These are phyloP conservation scores for Anhinga anhinga DNA, from an alignment of 2,113 vertebrate genomes.

Conservation along the genomic window DNA sequence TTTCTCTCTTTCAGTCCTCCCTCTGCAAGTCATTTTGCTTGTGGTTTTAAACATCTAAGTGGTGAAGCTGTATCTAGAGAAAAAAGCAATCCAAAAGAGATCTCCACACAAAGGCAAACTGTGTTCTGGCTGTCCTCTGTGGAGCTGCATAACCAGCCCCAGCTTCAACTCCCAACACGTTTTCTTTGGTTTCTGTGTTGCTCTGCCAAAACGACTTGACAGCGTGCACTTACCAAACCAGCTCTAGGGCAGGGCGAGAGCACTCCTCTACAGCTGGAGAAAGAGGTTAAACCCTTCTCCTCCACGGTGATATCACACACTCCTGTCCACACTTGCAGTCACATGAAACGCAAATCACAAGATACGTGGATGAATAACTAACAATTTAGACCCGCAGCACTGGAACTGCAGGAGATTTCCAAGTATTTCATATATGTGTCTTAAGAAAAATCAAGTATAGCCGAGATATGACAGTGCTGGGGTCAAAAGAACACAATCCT, in stretches of 20 bases:
- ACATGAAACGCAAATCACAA: neutral
- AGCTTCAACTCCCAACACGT: neutral
- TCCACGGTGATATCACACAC: neutral
- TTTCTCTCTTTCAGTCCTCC: neutral
- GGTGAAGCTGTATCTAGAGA: neutral
- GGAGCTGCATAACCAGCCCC: neutral
- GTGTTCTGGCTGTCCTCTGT: neutral
- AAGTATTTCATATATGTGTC: neutral
- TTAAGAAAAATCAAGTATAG: neutral
- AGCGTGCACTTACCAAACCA: neutral
- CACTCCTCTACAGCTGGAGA: neutral
- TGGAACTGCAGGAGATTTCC: neutral
- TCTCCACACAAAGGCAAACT: neutral
- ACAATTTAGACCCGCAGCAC: neutral
- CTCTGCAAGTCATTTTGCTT: neutral
- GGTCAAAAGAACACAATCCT: neutral
- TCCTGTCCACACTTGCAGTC: neutral
- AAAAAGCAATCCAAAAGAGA: no score
- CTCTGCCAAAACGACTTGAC: neutral
- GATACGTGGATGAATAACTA: neutral
- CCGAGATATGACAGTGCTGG: rapidly evolving
- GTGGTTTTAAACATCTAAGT: neutral
- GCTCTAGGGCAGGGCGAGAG: conserved; percentile 12
- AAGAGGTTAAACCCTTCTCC: neutral
- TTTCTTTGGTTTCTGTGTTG: neutral